Base-by-base conservation (phyloP, 2,113 vertebrate species). In the Daubentonia madagascariensis region DNA sequence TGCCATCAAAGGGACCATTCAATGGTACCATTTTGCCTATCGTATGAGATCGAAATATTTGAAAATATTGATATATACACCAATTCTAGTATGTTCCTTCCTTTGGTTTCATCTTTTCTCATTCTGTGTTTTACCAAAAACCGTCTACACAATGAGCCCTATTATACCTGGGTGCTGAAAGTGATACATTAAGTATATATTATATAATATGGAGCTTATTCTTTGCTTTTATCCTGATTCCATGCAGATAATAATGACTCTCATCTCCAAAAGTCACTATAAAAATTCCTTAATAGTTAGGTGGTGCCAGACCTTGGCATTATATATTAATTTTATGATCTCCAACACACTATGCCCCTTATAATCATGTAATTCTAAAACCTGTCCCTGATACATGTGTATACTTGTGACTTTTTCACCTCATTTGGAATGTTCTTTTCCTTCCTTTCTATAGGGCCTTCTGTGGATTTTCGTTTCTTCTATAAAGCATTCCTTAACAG, bases 391-490 rank as follows among this genome's bases (percentile, higher is more conserved):
- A 5, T 50, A 20, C 13, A 8, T 32, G 17, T 25, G 0, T 18
- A 23, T 1, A 54, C 28, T 6, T 83, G 28, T 83, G 43, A 80
- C 7, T 43, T 68, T 88, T 88, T 88, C 3, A 59, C 37, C 25
- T 75, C 17, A 68, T 28, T 78, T 63, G 43, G 20, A n/a, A 28
- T 63, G 2, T 63, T 72, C 6, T 85, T 65, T 76, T 43, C 3
- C 37, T 3, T 65, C 20, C 16, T 63, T 1, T 50, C 20, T 13
- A 40, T 3, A 32, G 52, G 37, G 6, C 9, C 68, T 72, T 30
- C 32, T 23, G 22, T n/a, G 17, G 78, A 83, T 86, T 81, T 70
- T 40, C 22, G 23, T 72, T 85, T 95, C 54, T 86, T 90, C 17
- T 86, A 37, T 23, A 57, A 72, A 61, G 35, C 20, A 70, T 83